Base-by-base conservation (phyloP, 2,113 vertebrate genomes). In the Clarias macrocephalus region DNA sequence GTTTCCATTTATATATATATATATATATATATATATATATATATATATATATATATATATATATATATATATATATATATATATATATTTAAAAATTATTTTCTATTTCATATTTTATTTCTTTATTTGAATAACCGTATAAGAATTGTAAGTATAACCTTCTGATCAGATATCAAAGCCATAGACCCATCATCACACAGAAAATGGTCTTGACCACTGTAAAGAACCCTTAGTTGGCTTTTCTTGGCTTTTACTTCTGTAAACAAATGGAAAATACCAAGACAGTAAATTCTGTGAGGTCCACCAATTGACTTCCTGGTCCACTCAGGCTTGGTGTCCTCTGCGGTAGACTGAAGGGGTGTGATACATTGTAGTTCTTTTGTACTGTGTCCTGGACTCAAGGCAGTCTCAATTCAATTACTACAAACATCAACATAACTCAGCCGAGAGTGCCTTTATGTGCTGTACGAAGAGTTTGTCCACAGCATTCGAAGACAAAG, bases 301-400 rank as follows among this genome's bases (percentile, higher is more conserved):
- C 5, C 75, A 54, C 25, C 52, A 56, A 56, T 52, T 28, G 52
- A 56, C 52, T 56, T 28, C 52, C 52, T 77, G 75, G 75, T 77
- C 56, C 75, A 77, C 75, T 56, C 25, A 28, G 52, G 56, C 48
- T 28, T 77, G 52, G 15, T 77, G 52, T 56, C 15, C 75, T 28
- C 52, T 77, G 7, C 11, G 28, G 75, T 54, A 54, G 1, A 54
- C 42, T 16, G 13, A 77, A 56, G 25, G 75, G 52, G 18, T 3
- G 52, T 77, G 52, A 28, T 28, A 28, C 75, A 77, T 8, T 28
- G 75, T 25, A 8, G 48, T 56, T 77, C 52, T 77, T 77, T 56
- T 77, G 75, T 77, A 52, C 75, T 56, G 52, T 77, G 52, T 48
- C 75, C 75, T 77, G 52, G 56, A 77, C 56, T 77, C 75, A 77